Conservation (phyloP, 2,888 invertebrate genomes). For the Taenaris catops region DNA sequence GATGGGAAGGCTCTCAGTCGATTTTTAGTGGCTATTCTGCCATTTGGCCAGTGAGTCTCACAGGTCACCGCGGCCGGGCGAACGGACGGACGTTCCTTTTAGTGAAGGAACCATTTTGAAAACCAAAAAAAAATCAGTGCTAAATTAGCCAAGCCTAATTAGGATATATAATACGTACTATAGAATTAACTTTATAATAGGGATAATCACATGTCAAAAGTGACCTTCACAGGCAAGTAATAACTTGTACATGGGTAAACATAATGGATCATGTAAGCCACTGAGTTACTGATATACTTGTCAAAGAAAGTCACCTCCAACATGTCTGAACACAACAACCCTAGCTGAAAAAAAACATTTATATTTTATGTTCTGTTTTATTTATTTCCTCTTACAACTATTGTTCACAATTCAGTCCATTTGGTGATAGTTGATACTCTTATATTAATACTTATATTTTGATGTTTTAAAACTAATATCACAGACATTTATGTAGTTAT, state of each 20-base stretch:
- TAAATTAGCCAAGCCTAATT: too few species aligned
- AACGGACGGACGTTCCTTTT: too few species aligned
- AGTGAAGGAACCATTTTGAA: too few species aligned
- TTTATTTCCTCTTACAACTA: constrained; percentile 56
- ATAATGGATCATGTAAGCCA: too few species aligned
- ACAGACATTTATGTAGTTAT: constrained; percentile 33
- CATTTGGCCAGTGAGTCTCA: too few species aligned
- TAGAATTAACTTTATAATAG: constrained; percentile 24
- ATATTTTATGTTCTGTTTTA: constrained; percentile 33
- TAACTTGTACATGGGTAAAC: too few species aligned
- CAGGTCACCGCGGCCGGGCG: too few species aligned
- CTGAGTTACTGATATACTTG: constrained; percentile 16
- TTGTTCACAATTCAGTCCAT: constrained; percentile 19
- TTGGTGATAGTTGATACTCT: constrained; percentile 7
- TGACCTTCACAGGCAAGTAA: constrained; percentile 49
- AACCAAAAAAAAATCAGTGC: too few species aligned
- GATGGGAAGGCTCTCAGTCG: too few species aligned
- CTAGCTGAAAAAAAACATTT: constrained; percentile 68
- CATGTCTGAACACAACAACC: constrained; percentile 73
- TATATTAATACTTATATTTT: background rate
- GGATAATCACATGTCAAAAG: constrained; percentile 68
- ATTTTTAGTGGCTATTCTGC: too few species aligned
- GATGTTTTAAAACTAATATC: constrained; percentile 29
- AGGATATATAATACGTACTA: background rate
- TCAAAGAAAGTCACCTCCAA: constrained; percentile 66